A percentile compares a stretch with the other conserved stretches of the same genome.
Evolutionary conservation across 2,888 invertebrate genomes (phyloP).

Genomic region (Panorpa germanica): DNA sequence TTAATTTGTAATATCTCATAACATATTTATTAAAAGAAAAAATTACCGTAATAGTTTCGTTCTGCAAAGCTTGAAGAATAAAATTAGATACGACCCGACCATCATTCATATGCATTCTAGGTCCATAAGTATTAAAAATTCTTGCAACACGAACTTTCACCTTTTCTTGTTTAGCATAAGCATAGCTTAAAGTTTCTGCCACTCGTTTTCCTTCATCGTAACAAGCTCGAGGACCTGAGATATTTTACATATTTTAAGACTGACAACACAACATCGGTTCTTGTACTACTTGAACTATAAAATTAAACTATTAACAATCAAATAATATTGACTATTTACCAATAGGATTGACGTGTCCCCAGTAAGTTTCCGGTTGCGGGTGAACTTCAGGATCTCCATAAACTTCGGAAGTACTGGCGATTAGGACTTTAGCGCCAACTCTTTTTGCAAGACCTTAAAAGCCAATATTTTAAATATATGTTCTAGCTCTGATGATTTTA

Average conservation of each 20-base stretch:
- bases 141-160: conserved; percentile 90
- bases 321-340: conserved; percentile 27
- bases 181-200: conserved; percentile 87
- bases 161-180: conserved; percentile 94
- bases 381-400: conserved; percentile 98
- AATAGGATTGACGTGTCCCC: conserved; percentile 99
- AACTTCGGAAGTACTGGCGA: conserved; percentile 97
- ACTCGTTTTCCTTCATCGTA: conserved; percentile 99
- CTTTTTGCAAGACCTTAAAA: conserved; percentile 70
- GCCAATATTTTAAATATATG: conserved; percentile 8
- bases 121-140: conserved; percentile 98
- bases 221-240: conserved; percentile 75
- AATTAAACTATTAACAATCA: conserved; percentile 5
- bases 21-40: too few species aligned
- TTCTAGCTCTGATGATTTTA: too few species aligned
- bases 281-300: conserved; percentile 1
- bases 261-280: conserved; percentile 1
- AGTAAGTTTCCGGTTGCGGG: conserved; percentile 94
- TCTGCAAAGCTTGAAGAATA: conserved; percentile 87
- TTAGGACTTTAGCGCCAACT: conserved; percentile 78
- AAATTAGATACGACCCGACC: conserved; percentile 98
- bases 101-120: conserved; percentile 97
- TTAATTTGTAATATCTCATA: neutral
- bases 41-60: conserved; percentile 81
- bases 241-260: conserved; percentile 9